Percentiles rank a stretch among this genome's conserved stretches.
These are phyloP conservation scores for Zaprionus capensis DNA, from an alignment of 1,140 invertebrate species.

Conservation along the genomic window DNA sequence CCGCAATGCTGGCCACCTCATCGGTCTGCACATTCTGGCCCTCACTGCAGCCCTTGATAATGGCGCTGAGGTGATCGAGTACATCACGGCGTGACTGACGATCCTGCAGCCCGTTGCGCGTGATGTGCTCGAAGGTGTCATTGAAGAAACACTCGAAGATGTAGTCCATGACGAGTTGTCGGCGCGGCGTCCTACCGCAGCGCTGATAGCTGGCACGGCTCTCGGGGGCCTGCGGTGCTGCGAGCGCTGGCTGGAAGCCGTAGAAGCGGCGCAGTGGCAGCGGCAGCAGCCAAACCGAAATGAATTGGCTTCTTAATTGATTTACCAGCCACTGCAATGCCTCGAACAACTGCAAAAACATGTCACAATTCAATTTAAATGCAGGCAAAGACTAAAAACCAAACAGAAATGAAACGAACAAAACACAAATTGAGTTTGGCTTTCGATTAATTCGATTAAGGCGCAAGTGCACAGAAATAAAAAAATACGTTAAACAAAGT, in stretches of 20 bases:
- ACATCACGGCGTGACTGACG: constrained; percentile 78
- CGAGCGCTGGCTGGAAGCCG: constrained; percentile 55
- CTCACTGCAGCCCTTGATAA: constrained; percentile 82
- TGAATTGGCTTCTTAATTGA: constrained; percentile 75
- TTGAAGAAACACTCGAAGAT: constrained; percentile 84
- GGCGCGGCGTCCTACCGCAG: constrained; percentile 39
- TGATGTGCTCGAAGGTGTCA: constrained; percentile 78
- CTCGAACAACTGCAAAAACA: constrained; percentile 65
- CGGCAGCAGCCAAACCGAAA: constrained; percentile 56
- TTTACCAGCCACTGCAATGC: constrained; percentile 61
- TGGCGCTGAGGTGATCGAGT: constrained; percentile 79
- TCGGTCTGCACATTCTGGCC: constrained; percentile 75
- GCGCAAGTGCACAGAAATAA: not conserved
- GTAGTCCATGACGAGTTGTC: constrained; percentile 76
- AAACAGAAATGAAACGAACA: constrained; percentile 7
- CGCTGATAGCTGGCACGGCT: constrained; percentile 50
- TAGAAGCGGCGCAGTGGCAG: constrained; percentile 53
- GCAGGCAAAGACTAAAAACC: constrained; percentile 1
- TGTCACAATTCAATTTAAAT: constrained; percentile 29
- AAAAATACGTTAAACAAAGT: constrained; percentile 42
- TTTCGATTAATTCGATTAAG: not conserved
- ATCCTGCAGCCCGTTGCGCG: constrained; percentile 79
- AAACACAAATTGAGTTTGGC: constrained; percentile 7
- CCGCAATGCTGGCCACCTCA: constrained; percentile 79
- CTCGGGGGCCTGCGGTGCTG: constrained; percentile 16